phyloP scores from a whole-genome alignment of 2,888 invertebrate genomes.

The Apoda limacodes region DNA sequence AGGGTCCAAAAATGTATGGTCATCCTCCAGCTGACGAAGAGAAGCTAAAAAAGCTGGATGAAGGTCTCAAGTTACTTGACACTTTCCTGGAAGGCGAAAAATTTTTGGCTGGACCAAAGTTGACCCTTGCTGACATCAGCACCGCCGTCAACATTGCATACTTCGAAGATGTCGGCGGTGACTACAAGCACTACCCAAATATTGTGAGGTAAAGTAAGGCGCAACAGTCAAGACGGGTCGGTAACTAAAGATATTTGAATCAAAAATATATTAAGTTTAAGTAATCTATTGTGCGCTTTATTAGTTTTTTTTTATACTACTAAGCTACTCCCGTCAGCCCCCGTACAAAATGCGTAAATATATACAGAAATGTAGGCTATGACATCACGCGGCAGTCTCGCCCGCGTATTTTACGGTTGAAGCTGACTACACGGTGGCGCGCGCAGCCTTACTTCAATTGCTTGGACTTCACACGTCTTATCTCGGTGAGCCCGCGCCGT shows the following conservation, averaged over 20 bases:
- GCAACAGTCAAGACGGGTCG: too few relatives aligned
- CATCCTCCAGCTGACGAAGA: slow-evolving; percentile 67
- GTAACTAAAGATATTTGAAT: background rate
- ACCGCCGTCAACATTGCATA: slow-evolving; percentile 75
- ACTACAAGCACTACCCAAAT: slow-evolving; percentile 72
- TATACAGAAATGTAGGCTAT: too few relatives aligned
- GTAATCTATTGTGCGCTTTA: background rate
- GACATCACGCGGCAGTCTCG: too few relatives aligned
- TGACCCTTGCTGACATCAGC: slow-evolving; percentile 81
- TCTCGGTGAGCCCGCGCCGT: too few relatives aligned
- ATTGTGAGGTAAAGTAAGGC: slow-evolving; percentile 59
- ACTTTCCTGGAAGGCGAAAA: slow-evolving; percentile 72
- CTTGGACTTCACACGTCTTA: too few relatives aligned
- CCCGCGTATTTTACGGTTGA: too few relatives aligned
- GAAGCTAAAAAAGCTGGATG: slow-evolving; percentile 71
- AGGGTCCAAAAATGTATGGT: slow-evolving; percentile 70
- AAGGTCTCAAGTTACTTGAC: slow-evolving; percentile 74
- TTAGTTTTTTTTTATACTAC: too few relatives aligned
- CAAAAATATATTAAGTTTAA: background rate
- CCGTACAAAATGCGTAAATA: too few relatives aligned
- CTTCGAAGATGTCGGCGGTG: slow-evolving; percentile 70
- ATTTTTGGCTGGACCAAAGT: slow-evolving; percentile 74
- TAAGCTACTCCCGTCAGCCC: too few relatives aligned
- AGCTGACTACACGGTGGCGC: too few relatives aligned
- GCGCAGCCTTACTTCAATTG: too few relatives aligned